A percentile compares a stretch with the other conserved stretches of the same genome.
These are phyloP conservation scores for Galerucella calmariensis DNA, from an alignment of 2,888 invertebrate species.

Conservation along the genomic window DNA sequence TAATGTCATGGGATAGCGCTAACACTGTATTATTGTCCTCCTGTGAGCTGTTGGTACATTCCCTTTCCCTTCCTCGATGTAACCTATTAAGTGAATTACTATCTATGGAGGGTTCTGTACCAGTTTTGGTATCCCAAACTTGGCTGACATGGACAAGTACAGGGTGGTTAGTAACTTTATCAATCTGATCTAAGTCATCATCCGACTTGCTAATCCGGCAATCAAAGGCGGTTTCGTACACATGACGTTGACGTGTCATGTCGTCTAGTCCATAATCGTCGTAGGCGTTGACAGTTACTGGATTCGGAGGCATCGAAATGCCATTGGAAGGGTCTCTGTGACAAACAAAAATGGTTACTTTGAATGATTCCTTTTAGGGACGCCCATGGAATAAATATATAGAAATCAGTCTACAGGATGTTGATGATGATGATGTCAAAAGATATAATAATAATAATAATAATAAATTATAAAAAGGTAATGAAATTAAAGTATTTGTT, in stretches of 20 bases:
- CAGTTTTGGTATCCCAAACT: slow-evolving; percentile 54
- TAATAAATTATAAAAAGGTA: too few relatives aligned
- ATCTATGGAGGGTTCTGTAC: slow-evolving; percentile 51
- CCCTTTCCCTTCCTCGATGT: slow-evolving; percentile 35
- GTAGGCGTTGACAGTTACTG: slow-evolving; percentile 38
- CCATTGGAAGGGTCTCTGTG: slow-evolving; percentile 66
- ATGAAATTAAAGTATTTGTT: too few relatives aligned
- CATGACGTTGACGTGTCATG: slow-evolving; percentile 76
- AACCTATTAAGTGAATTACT: slow-evolving; percentile 66
- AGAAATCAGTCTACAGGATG: too few relatives aligned
- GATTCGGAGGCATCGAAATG: slow-evolving; percentile 46
- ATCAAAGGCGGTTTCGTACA: slow-evolving; percentile 92
- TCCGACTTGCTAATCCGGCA: slow-evolving; percentile 85
- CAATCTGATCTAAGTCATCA: slow-evolving; percentile 83
- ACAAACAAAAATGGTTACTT: slow-evolving; percentile 7
- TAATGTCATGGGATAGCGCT: slow-evolving; percentile 62
- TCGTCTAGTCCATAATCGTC: slow-evolving; percentile 67
- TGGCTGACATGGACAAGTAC: slow-evolving; percentile 72
- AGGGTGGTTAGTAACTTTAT: slow-evolving; percentile 84
- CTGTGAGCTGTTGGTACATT: slow-evolving; percentile 72
- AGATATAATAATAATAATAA: too few relatives aligned
- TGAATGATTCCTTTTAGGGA: too few relatives aligned
- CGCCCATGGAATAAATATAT: too few relatives aligned
- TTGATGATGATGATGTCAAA: too few relatives aligned
- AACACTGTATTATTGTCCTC: slow-evolving; percentile 68